Conservation (phyloP, 2,888 invertebrate genomes). For the Scaptomyza flava region DNA sequence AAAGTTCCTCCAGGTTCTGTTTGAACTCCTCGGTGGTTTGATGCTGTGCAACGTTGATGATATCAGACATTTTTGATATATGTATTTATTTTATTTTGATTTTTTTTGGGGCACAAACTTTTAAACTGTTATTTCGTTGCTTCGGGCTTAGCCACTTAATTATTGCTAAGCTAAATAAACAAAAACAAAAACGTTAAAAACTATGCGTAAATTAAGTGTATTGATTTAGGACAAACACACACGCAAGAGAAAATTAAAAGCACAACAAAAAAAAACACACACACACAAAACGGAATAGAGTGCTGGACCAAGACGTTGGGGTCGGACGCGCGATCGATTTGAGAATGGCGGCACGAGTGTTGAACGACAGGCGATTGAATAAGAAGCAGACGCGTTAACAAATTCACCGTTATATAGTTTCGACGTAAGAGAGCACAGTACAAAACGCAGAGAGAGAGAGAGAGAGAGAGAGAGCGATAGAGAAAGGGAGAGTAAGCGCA, state of each 20-base stretch:
- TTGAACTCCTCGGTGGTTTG: slow-evolving; percentile 79
- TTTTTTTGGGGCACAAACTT: not conserved
- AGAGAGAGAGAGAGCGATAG: not conserved
- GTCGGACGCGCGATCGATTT: slow-evolving; percentile 29
- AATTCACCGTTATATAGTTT: slow-evolving; percentile 45
- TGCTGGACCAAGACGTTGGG: not conserved
- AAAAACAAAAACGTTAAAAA: slow-evolving; percentile 44
- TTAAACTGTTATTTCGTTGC: slow-evolving; percentile 9
- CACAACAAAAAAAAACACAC: slow-evolving; percentile 7
- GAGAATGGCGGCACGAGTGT: slow-evolving; percentile 12
- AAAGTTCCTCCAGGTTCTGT: slow-evolving; percentile 75
- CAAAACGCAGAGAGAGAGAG: not conserved
- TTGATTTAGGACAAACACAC: slow-evolving; percentile 40
- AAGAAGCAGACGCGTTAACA: not conserved
- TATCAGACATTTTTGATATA: slow-evolving; percentile 77
- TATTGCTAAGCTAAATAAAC: slow-evolving; percentile 53
- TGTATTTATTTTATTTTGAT: slow-evolving; percentile 14
- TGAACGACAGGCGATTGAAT: slow-evolving; percentile 30
- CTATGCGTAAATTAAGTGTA: slow-evolving; percentile 33
- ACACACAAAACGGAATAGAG: not conserved
- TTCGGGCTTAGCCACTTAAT: slow-evolving; percentile 35
- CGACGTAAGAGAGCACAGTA: not conserved
- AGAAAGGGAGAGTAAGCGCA: not conserved
- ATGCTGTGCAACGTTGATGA: slow-evolving; percentile 79
- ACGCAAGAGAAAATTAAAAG: slow-evolving; percentile 12